Evolutionary conservation across 2,113 vertebrate genomes (phyloP).

Genomic region (Reinhardtius hippoglossoides): DNA sequence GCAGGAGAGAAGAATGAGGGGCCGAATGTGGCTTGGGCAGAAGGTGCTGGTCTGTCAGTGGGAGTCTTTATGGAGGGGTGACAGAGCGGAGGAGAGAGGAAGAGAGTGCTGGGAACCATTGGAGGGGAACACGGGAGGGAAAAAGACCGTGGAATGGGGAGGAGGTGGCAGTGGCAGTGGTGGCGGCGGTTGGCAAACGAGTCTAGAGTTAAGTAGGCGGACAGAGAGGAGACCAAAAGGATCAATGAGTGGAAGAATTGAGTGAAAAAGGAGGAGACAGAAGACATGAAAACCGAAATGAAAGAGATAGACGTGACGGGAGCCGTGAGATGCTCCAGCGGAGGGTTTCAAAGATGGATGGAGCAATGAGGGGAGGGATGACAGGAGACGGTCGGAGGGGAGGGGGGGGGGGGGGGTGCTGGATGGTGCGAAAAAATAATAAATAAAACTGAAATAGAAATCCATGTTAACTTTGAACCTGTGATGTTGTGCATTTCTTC

Average conservation of each 20-base stretch:
- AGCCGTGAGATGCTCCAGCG: conserved; percentile 34
- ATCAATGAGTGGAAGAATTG: conserved; percentile 52
- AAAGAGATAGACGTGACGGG: conserved; percentile 2
- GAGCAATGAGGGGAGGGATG: conserved; percentile 51
- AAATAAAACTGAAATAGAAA: conserved; percentile 19
- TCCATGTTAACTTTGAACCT: conserved; percentile 22
- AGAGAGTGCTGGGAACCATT: conserved; percentile 71
- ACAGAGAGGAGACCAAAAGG: conserved; percentile 43
- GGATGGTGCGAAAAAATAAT: conserved; percentile 12
- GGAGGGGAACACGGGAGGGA: conserved; percentile 67
- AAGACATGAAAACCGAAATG: conserved; percentile 49
- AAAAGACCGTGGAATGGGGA: conserved; percentile 37
- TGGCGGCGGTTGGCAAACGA: conserved; percentile 10
- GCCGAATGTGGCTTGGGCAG: conserved; percentile 69
- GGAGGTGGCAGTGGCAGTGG: conserved; percentile 7
- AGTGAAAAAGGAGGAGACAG: conserved; percentile 33
- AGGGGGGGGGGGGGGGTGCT: neutral
- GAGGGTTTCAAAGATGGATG: conserved; percentile 49
- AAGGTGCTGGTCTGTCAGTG: conserved; percentile 76
- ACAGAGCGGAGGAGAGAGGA: conserved; percentile 76
- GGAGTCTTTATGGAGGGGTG: conserved; percentile 81
- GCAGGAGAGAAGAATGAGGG: conserved; percentile 56
- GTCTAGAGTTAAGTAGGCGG: conserved; percentile 61
- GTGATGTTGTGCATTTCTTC: neutral
- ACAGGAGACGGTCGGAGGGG: conserved; percentile 15